Conservation (phyloP, 1,140 invertebrate species). For the Littorina saxatilis region DNA sequence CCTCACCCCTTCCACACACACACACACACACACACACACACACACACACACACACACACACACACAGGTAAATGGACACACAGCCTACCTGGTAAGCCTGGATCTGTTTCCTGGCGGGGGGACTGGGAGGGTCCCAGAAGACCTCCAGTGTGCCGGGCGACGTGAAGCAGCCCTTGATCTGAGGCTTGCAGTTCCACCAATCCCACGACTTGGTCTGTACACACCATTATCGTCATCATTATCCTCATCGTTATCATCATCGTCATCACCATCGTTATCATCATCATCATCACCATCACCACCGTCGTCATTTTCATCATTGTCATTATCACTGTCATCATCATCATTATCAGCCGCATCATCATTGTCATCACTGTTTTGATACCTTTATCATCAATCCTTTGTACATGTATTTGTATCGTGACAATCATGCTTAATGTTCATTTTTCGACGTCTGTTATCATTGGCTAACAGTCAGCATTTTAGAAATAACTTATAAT, state of each 20-base stretch:
- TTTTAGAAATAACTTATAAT: too few species aligned
- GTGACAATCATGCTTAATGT: too few species aligned
- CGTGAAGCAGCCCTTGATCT: constrained; percentile 68
- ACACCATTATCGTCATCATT: not conserved
- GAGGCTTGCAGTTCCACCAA: constrained; percentile 73
- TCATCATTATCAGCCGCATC: not conserved
- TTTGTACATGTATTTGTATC: too few species aligned
- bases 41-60: too few species aligned
- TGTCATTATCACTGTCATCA: constrained; percentile 17
- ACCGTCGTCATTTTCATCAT: not conserved
- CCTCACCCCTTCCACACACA: too few species aligned
- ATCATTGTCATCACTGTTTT: not conserved
- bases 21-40: too few species aligned
- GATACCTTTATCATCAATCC: not conserved
- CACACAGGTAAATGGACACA: too few species aligned
- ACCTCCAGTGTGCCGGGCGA: constrained; percentile 71
- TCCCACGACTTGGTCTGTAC: constrained; percentile 54
- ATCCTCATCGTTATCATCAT: not conserved
- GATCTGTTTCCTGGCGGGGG: constrained; percentile 57
- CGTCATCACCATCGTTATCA: not conserved
- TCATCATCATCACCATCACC: not conserved
- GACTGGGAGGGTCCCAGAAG: constrained; percentile 70
- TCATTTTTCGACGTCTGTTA: too few species aligned
- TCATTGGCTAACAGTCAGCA: too few species aligned
- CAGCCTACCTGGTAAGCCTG: constrained; percentile 69